These are phyloP conservation scores for Anguilla rostrata DNA, from an alignment of 2,113 vertebrate species.

Conservation along the genomic window DNA sequence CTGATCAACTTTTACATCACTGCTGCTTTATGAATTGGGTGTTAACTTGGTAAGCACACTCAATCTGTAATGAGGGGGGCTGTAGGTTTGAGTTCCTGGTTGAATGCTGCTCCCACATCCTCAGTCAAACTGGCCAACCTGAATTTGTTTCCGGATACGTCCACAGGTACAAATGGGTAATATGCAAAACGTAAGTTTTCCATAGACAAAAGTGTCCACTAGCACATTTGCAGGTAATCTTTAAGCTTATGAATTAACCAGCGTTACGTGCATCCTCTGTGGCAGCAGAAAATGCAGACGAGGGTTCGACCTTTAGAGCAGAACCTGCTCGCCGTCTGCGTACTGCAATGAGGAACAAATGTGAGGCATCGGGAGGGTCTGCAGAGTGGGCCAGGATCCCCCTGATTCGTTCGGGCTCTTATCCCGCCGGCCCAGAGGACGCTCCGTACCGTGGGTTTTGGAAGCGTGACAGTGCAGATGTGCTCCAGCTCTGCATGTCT, in stretches of 20 bases:
- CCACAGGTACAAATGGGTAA: background rate
- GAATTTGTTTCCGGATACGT: background rate
- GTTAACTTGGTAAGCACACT: background rate
- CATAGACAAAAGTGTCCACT: background rate
- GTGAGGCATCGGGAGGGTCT: background rate
- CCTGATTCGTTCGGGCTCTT: conserved; percentile 62
- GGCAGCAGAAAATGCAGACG: background rate
- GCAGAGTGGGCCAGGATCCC: background rate
- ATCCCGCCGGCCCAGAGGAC: conserved; percentile 46
- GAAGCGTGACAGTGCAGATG: conserved; percentile 60
- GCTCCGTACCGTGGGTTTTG: conserved; percentile 38
- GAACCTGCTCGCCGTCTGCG: background rate
- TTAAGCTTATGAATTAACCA: background rate
- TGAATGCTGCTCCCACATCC: background rate
- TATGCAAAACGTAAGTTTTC: background rate
- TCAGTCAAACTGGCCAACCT: background rate
- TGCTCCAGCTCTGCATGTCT: conserved; percentile 55
- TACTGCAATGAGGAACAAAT: background rate
- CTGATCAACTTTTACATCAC: background rate
- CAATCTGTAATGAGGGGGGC: background rate
- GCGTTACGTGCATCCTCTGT: background rate
- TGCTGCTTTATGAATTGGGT: background rate
- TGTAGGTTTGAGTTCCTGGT: background rate
- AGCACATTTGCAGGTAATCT: background rate
- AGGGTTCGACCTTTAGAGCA: background rate